These are phyloP conservation scores for Bombus turneri DNA, from an alignment of 1,140 invertebrate species.

Conservation along the genomic window DNA sequence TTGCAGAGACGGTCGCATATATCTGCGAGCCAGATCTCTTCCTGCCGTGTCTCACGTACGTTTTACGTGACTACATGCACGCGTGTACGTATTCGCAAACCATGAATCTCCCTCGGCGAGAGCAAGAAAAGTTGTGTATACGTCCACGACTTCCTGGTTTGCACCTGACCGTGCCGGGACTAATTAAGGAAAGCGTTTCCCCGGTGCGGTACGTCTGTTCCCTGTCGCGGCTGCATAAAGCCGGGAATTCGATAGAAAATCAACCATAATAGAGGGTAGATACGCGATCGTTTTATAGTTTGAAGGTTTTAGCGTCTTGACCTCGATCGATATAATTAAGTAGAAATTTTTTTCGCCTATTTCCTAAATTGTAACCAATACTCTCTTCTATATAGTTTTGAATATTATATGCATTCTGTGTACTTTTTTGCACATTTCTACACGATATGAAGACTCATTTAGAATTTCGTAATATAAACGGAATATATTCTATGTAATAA, in stretches of 20 bases:
- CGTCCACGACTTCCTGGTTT: conserved; percentile 42
- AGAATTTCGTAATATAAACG: no score
- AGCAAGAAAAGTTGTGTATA: neutral
- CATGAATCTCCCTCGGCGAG: conserved; percentile 11
- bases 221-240: conserved; percentile 10
- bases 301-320: neutral
- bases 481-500: no score
- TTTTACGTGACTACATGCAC: neutral
- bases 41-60: neutral
- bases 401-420: no score
- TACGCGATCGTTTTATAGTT: neutral
- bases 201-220: conserved; percentile 3
- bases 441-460: no score
- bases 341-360: neutral
- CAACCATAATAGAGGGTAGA: neutral
- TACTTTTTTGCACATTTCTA: no score
- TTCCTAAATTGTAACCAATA: no score
- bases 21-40: conserved; percentile 12
- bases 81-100: neutral
- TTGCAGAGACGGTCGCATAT: neutral
- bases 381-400: no score
- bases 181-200: conserved; percentile 48
- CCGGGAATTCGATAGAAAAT: conserved; percentile 6
- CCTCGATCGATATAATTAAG: neutral
- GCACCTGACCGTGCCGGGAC: conserved; percentile 39